Percentiles rank a stretch among this genome's conserved stretches.
Evolutionary conservation across 2,888 invertebrate genomes (phyloP).

Genomic region (Drosophila neotestacea): DNA sequence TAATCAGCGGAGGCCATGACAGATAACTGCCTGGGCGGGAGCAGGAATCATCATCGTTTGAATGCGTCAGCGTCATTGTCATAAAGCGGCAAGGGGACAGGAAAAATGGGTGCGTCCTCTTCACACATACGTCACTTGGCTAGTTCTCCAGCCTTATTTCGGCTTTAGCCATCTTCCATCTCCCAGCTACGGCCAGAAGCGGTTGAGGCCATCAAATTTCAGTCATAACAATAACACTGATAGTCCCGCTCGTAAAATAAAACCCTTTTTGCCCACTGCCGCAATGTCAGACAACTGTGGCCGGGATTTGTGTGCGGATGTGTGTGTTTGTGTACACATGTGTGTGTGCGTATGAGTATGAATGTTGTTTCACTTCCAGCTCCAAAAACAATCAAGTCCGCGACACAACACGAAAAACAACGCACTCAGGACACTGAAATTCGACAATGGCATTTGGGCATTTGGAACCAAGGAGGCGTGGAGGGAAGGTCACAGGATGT

Average conservation of each 20-base stretch:
- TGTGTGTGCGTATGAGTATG: slow-evolving; percentile 10
- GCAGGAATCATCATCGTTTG: slow-evolving; percentile 52
- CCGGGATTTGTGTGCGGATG: slow-evolving; percentile 61
- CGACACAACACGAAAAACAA: slow-evolving; percentile 60
- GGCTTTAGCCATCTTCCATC: neutral
- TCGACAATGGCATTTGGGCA: slow-evolving; percentile 68
- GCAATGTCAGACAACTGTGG: slow-evolving; percentile 47
- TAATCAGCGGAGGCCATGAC: slow-evolving; percentile 39
- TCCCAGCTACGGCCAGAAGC: slow-evolving; percentile 56
- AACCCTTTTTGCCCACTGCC: slow-evolving; percentile 64
- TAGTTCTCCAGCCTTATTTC: slow-evolving; percentile 31
- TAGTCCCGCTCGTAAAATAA: slow-evolving; percentile 79
- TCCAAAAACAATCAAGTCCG: slow-evolving; percentile 73
- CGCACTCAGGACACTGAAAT: slow-evolving; percentile 50
- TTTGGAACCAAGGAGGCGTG: neutral
- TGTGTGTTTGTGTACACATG: slow-evolving; percentile 25
- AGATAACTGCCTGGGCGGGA: slow-evolving; percentile 62
- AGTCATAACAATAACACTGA: slow-evolving; percentile 80
- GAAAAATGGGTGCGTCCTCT: slow-evolving; percentile 16
- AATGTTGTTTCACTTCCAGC: slow-evolving; percentile 64
- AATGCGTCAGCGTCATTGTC: slow-evolving; percentile 61
- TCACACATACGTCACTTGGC: slow-evolving; percentile 54
- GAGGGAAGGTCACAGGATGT: neutral
- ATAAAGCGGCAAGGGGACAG: slow-evolving; percentile 43
- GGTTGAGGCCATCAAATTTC: slow-evolving; percentile 77